A percentile compares a stretch with the other conserved stretches of the same genome.
phyloP scores from a whole-genome alignment of 2,113 vertebrate species.

The Gila orcuttii region DNA sequence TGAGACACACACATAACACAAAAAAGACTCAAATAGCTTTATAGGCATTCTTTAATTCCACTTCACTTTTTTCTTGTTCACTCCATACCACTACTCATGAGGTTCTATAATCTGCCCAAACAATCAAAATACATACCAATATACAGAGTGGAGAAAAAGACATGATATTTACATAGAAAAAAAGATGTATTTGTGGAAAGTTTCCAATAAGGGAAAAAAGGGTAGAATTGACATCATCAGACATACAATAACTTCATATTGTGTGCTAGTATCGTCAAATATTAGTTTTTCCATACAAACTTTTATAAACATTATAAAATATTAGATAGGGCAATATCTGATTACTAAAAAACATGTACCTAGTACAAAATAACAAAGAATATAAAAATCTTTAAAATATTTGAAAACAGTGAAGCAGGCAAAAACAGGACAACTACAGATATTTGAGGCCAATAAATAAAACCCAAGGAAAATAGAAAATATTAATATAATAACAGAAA shows the following conservation, averaged over 20 bases:
- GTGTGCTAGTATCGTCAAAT: conserved; percentile 63
- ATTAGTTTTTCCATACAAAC: conserved; percentile 62
- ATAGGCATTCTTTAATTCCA: conserved; percentile 67
- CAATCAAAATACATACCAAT: conserved; percentile 65
- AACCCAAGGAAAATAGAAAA: conserved; percentile 30
- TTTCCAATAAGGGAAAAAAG: conserved; percentile 36
- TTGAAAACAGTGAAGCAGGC: conserved; percentile 52
- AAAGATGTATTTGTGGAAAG: conserved; percentile 45
- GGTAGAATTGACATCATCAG: conserved; percentile 59
- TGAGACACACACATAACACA: not conserved
- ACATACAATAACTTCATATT: conserved; percentile 63
- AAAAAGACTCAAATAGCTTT: conserved; percentile 3
- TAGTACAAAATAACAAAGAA: conserved; percentile 73
- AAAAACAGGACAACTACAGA: conserved; percentile 3
- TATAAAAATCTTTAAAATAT: conserved; percentile 52
- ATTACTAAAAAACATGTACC: conserved; percentile 66
- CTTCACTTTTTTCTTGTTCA: conserved; percentile 41
- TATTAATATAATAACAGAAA: conserved; percentile 56
- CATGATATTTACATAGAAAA: conserved; percentile 58
- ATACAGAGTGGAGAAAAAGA: conserved; percentile 48
- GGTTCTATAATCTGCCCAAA: conserved; percentile 60
- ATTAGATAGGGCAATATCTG: conserved; percentile 54
- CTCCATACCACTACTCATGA: conserved; percentile 63
- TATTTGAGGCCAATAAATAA: conserved; percentile 64
- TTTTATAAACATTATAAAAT: conserved; percentile 64